Percentiles rank a stretch among this genome's conserved stretches.
Conservation (phyloP, 2,797 vertebrate genomes). For the Pseudopleuronectes americanus region DNA sequence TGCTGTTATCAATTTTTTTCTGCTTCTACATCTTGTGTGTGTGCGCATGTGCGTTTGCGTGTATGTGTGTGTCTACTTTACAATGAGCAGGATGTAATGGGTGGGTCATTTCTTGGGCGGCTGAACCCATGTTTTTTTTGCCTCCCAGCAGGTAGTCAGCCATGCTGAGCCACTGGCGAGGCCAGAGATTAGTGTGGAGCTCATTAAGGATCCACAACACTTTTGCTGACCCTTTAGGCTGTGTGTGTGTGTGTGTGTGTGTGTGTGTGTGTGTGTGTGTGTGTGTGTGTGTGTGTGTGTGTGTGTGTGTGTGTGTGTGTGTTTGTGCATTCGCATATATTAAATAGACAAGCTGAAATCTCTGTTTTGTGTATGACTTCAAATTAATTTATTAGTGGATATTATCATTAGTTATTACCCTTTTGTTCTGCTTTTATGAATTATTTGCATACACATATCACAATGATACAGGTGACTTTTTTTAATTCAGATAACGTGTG, state of each 20-base stretch:
- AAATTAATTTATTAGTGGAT: constrained; percentile 5
- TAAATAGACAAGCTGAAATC: not conserved
- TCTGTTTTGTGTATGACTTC: constrained; percentile 29
- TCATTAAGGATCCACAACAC: constrained; percentile 67
- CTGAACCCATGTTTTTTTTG: constrained; percentile 61
- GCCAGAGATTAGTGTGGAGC: constrained; percentile 44
- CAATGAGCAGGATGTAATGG: constrained; percentile 43
- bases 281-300: constrained; percentile 17
- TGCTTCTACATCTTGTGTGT: not conserved
- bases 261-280: constrained; percentile 14
- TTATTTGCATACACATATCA: too few relatives aligned
- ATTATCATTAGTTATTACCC: not conserved
- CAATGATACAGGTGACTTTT: too few relatives aligned
- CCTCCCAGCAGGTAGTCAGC: constrained; percentile 60
- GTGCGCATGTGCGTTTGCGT: not conserved
- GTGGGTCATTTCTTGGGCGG: constrained; percentile 55
- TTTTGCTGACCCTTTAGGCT: constrained; percentile 33
- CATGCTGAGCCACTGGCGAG: constrained; percentile 57
- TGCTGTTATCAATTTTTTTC: not conserved
- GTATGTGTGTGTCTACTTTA: too few relatives aligned
- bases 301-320: constrained; percentile 7
- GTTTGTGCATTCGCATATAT: too few relatives aligned
- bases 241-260: constrained; percentile 12
- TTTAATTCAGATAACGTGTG: too few relatives aligned
- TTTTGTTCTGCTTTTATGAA: not conserved